Evolutionary conservation across 2,888 invertebrate genomes (phyloP), one percentile per base, ranked within the genome.

Genomic region (Pristionchus fissidentatus): DNA sequence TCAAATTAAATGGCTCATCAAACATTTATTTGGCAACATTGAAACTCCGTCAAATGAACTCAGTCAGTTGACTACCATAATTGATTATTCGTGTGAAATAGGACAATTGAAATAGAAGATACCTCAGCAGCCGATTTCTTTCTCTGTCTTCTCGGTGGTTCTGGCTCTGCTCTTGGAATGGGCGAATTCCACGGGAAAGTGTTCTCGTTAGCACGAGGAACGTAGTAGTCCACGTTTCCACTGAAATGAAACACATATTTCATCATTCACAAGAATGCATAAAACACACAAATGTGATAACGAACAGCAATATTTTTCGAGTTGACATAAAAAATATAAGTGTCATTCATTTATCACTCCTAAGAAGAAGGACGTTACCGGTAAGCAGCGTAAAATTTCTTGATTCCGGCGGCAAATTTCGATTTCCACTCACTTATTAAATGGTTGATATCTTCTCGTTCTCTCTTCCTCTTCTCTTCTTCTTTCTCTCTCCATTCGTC

Each of bases 391-490:
- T n/a, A n/a, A 49, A 49, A 49, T 49, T 49, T 49, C 10, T 19
- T 19, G 19, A 15, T 49, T 49, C 10, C 13, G 19, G 19, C 52
- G 13, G 13, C 52, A 15, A n/a, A n/a, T n/a, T n/a, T n/a, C n/a
- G 19, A 49, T 49, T 15, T 60, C 13, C n/a, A 60, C 73, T 41
- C 41, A 79, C 79, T 41, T 55, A 55, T 46, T 35, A 22, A 38
- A 81, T 5, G 46, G 81, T 29, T 49, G 43, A 38, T 55, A 73
- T 79, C 49, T 41, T 41, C 70, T 84, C 29, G 41, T n/a, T 41
- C 84, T 78, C 43, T 84, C 43, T 22, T 77, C 79, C 19, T 79
- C 52, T 46, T 77, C 46, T 5, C 32, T 46, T 35, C 75, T 83
- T 46, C 77, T 57, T 32, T 75, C 75, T 32, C 57, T 73, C n/a